Base-by-base conservation (phyloP, 1,140 invertebrate genomes). In the Camponotus vicinus region DNA sequence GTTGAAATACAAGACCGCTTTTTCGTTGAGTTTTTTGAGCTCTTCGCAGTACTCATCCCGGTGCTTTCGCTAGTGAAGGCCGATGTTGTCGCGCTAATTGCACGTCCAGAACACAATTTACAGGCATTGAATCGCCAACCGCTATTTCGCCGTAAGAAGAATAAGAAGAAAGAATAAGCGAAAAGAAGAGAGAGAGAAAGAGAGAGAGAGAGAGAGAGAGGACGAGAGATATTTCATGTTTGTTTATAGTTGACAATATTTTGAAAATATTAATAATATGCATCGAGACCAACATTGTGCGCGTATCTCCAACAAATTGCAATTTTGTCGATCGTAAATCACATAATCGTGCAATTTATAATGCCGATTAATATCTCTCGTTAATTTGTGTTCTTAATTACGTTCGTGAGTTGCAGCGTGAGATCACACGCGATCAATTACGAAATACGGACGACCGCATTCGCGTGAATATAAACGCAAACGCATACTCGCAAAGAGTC, bases 41-140 rank as follows among this genome's bases (percentile, higher is more conserved):
- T 77, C 70, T 84, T 76, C 64, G 40, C 52, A 40, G n/a, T 37
- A 45, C n/a, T 64, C 67, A 5, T 49, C 42, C 49, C 64, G 55
- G 18, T 32, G 49, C 32, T 61, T 21, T 63, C n/a, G 34, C 49
- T 37, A n/a, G 61, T 34, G 27, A 18, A 80, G 64, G 52, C 37
- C 49, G 57, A 86, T 73, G 73, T 80, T 61, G 61, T 75, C 69
- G 87, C 85, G 90, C 91, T 92, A 92, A 92, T 93, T 92, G 90
- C 88, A 86, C 86, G 87, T 90, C 90, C 85, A 87, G 77, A 71
- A 45, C 80, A 79, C 83, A 75, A 85, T 89, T 91, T 91, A 88
- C 89, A 87, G 69, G 75, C 69, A 37, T 52, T 32, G 40, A 86
- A 63, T 71, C 64, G 71, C 75, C 55, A 42, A 34, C 32, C 63